Conservation (phyloP, 2,888 invertebrate genomes). For the Drosophila formosana region DNA sequence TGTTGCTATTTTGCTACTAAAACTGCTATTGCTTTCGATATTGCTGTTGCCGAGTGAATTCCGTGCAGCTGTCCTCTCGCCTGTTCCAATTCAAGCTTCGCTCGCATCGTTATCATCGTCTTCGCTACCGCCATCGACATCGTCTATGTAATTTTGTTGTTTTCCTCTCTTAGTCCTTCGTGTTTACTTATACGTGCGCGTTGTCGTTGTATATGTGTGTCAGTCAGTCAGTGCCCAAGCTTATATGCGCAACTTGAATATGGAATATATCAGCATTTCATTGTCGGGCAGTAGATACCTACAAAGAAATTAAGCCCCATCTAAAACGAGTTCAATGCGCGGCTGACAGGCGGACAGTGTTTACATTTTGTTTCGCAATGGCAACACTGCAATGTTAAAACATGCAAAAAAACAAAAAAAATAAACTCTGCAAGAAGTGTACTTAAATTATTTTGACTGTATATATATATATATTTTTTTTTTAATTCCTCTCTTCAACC, state of each 20-base stretch:
- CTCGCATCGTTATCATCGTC: conserved; percentile 60
- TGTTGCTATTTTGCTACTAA: conserved; percentile 1
- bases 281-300: conserved; percentile 66
- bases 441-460: conserved; percentile 46
- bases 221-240: conserved; percentile 75
- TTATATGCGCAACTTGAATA: conserved; percentile 13
- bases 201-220: conserved; percentile 73
- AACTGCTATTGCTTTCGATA: conserved; percentile 18
- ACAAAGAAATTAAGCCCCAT: conserved; percentile 66
- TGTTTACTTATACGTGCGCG: conserved; percentile 44
- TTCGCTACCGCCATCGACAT: conserved; percentile 41
- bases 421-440: conserved; percentile 38
- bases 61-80: conserved; percentile 7
- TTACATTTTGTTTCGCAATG: conserved; percentile 59
- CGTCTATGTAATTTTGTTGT: conserved; percentile 80
- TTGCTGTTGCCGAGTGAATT: conserved; percentile 35
- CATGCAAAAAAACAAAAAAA: not conserved
- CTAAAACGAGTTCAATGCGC: conserved; percentile 73
- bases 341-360: conserved; percentile 54
- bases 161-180: conserved; percentile 58
- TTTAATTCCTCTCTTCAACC: no score
- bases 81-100: conserved; percentile 39
- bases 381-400: conserved; percentile 37
- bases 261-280: conserved; percentile 8
- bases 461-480: conserved; percentile 43